A percentile compares a stretch with the other conserved stretches of the same genome.
These are phyloP conservation scores for Drosophila tristis DNA, from an alignment of 1,140 invertebrate species.

Conservation along the genomic window DNA sequence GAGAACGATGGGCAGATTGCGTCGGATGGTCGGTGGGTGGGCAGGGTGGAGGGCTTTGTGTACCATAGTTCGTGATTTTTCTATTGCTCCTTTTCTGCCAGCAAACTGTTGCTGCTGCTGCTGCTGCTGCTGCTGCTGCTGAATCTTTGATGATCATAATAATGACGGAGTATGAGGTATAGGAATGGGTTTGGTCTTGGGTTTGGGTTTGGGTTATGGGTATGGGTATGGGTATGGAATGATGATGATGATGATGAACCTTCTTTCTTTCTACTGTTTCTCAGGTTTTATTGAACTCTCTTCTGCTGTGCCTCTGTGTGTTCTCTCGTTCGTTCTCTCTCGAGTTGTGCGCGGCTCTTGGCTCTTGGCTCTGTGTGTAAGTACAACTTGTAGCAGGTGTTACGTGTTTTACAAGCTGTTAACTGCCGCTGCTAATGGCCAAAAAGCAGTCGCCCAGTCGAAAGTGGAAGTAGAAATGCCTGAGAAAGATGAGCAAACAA, in stretches of 20 bases:
- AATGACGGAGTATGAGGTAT: background rate
- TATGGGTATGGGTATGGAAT: background rate
- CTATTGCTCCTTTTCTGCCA: constrained; percentile 70
- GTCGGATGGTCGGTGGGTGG: background rate
- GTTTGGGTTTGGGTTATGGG: no score
- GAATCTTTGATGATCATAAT: constrained; percentile 18
- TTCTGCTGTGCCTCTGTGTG: no score
- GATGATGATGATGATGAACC: constrained; percentile 39
- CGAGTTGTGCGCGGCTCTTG: no score
- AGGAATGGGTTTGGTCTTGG: background rate
- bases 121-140: constrained; percentile 7
- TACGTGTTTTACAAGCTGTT: constrained; percentile 76
- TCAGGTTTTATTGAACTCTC: constrained; percentile 72
- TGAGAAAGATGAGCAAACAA: constrained; percentile 2
- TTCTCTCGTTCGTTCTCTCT: no score
- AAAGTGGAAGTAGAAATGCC: background rate
- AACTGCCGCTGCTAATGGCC: constrained; percentile 71
- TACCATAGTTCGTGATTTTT: constrained; percentile 51
- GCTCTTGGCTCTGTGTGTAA: no score
- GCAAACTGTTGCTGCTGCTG: constrained; percentile 25
- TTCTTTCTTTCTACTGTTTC: constrained; percentile 15
- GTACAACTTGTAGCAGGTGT: constrained; percentile 67
- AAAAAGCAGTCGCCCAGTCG: constrained; percentile 21
- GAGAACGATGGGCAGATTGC: constrained; percentile 12
- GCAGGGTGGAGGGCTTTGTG: background rate